These are phyloP conservation scores for Oplegnathus fasciatus DNA, from an alignment of 2,113 vertebrate genomes.

Conservation along the genomic window DNA sequence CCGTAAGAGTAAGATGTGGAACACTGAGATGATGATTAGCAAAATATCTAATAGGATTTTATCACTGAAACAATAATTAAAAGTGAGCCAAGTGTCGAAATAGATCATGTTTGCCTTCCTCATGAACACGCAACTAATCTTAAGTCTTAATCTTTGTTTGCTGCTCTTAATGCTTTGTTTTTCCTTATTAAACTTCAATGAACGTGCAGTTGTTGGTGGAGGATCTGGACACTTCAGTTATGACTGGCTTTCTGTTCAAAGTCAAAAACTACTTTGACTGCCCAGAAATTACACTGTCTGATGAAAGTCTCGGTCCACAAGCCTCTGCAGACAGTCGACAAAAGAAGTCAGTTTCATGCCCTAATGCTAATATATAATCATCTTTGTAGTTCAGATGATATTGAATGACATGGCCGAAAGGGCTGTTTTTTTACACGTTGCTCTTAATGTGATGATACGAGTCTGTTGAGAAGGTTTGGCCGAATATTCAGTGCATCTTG, in stretches of 20 bases:
- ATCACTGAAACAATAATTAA: constrained; percentile 26
- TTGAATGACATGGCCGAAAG: constrained; percentile 25
- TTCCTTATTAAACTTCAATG: constrained; percentile 28
- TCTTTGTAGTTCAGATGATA: constrained; percentile 41
- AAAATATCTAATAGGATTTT: constrained; percentile 21
- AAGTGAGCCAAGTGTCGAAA: neutral
- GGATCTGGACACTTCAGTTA: constrained; percentile 31
- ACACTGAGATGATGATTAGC: neutral
- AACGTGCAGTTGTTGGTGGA: constrained; percentile 18
- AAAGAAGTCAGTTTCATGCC: constrained; percentile 41
- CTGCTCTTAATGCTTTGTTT: constrained; percentile 22
- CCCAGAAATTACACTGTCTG: constrained; percentile 63
- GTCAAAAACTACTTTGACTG: constrained; percentile 31
- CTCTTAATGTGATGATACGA: neutral
- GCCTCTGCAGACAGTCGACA: constrained; percentile 26
- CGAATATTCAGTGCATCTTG: constrained; percentile 24
- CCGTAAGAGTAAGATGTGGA: constrained; percentile 14
- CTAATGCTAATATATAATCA: constrained; percentile 50
- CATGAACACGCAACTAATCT: neutral
- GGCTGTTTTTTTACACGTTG: constrained; percentile 28
- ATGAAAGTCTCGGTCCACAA: constrained; percentile 55
- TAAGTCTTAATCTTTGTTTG: constrained; percentile 19
- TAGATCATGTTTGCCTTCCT: neutral
- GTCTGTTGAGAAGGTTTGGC: constrained; percentile 12
- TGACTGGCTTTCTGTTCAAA: constrained; percentile 52